Evolutionary conservation across 2,113 vertebrate genomes (phyloP).

Genomic region (Cyprinodon variegatus): DNA sequence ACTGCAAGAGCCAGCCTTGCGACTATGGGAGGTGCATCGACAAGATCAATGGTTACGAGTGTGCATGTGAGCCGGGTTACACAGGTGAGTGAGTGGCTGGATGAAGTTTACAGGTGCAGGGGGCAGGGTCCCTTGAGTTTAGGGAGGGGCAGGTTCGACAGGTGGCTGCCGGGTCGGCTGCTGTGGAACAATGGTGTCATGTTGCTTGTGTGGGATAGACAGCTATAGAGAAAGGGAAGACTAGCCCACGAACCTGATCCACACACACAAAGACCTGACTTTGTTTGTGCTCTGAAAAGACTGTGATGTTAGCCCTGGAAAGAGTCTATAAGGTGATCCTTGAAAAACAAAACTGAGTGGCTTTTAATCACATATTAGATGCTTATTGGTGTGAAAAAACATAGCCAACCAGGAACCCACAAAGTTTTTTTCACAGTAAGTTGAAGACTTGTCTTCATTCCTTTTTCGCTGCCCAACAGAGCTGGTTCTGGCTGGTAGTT

Average conservation of each 20-base stretch:
- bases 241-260: slow-evolving; percentile 62
- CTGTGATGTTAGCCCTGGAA: slow-evolving; percentile 52
- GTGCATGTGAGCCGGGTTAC: slow-evolving; percentile 90
- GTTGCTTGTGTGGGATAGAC: slow-evolving; percentile 61
- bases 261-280: slow-evolving; percentile 59
- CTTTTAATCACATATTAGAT: slow-evolving; percentile 56
- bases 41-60: slow-evolving; percentile 94
- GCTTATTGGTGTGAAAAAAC: slow-evolving; percentile 34
- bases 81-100: slow-evolving; percentile 73
- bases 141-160: slow-evolving; percentile 69
- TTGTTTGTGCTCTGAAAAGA: slow-evolving; percentile 70
- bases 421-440: slow-evolving; percentile 41
- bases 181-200: slow-evolving; percentile 70
- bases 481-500: slow-evolving; percentile 76
- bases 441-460: slow-evolving; percentile 7
- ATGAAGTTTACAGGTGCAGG: slow-evolving; percentile 65
- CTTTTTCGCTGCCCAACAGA: slow-evolving; percentile 68
- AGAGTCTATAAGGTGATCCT: slow-evolving; percentile 67
- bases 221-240: slow-evolving; percentile 54
- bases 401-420: background rate
- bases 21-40: slow-evolving; percentile 92
- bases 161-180: slow-evolving; percentile 72
- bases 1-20: slow-evolving; percentile 91
- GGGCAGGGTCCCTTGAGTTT: slow-evolving; percentile 61
- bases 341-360: slow-evolving; percentile 51